phyloP scores from a whole-genome alignment of 2,113 vertebrate species.

The Myotis lucifugus region DNA sequence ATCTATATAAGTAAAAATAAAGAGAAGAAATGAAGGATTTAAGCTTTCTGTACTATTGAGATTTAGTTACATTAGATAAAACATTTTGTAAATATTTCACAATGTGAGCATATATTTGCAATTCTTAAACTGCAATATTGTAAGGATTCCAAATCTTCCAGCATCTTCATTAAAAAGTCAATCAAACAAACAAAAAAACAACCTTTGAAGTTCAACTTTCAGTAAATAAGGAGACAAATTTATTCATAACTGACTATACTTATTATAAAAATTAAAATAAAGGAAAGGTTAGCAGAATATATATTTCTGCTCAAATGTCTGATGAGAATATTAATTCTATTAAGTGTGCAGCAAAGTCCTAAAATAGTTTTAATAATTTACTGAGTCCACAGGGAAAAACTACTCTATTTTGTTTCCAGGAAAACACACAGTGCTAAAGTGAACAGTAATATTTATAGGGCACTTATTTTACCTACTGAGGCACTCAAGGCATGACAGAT shows the following conservation, averaged over 20 bases:
- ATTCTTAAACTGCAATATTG: slow-evolving; percentile 46
- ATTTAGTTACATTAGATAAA: slow-evolving; percentile 74
- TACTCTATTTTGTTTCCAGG: background rate
- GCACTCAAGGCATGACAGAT: background rate
- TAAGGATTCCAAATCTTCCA: slow-evolving; percentile 49
- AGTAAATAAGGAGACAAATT: background rate
- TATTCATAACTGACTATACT: slow-evolving; percentile 42
- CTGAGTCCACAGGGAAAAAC: background rate
- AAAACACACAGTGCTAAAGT: background rate
- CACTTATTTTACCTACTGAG: background rate
- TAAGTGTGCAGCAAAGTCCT: background rate
- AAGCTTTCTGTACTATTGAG: slow-evolving; percentile 63
- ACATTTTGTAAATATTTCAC: slow-evolving; percentile 73
- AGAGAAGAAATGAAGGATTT: slow-evolving; percentile 52
- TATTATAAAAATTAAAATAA: slow-evolving; percentile 49
- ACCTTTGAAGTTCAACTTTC: slow-evolving; percentile 13
- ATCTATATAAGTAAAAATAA: slow-evolving; percentile 22
- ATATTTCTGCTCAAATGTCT: background rate
- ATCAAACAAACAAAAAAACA: background rate
- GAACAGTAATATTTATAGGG: slow-evolving; percentile 46
- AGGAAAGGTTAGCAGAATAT: background rate
- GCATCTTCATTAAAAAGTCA: slow-evolving; percentile 7
- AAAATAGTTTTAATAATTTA: slow-evolving; percentile 29
- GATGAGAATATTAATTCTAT: slow-evolving; percentile 27
- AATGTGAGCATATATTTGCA: slow-evolving; percentile 30